phyloP scores from a whole-genome alignment of 2,797 vertebrate genomes.

The Molossus alvarezi region DNA sequence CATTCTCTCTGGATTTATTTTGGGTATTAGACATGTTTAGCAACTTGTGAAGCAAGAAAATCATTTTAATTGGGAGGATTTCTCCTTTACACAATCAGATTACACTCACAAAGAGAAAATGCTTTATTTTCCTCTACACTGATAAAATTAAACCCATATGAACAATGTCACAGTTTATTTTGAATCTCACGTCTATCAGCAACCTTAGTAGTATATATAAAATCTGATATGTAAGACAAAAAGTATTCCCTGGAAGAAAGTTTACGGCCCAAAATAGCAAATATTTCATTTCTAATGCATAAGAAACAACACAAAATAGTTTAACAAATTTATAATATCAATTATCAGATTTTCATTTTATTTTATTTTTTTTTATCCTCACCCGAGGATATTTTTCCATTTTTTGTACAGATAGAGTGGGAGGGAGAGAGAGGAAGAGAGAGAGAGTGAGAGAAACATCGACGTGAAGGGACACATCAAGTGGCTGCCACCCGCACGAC shows the following conservation, averaged over 20 bases:
- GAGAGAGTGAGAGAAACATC: no score
- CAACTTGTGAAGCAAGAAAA: constrained; percentile 18
- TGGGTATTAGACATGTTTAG: neutral
- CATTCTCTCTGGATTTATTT: neutral
- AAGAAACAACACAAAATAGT: constrained; percentile 4
- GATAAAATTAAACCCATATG: constrained; percentile 46
- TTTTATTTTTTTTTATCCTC: no score
- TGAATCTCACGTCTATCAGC: neutral
- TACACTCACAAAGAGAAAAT: constrained; percentile 50
- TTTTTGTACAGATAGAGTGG: no score
- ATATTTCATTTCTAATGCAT: constrained; percentile 35
- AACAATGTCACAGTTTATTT: constrained; percentile 44
- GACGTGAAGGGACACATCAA: no score
- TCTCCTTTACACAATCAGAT: constrained; percentile 29
- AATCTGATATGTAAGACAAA: neutral
- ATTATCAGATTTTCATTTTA: constrained; percentile 29
- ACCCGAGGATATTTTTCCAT: no score
- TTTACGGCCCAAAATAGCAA: constrained; percentile 28
- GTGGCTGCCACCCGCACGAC: no score
- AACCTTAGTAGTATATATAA: neutral
- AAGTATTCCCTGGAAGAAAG: neutral
- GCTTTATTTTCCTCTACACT: neutral
- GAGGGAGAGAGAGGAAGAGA: no score
- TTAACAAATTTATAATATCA: neutral
- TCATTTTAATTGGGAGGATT: constrained; percentile 55